These are phyloP conservation scores for Melinaea menophilus DNA, from an alignment of 2,888 invertebrate species.

Conservation along the genomic window DNA sequence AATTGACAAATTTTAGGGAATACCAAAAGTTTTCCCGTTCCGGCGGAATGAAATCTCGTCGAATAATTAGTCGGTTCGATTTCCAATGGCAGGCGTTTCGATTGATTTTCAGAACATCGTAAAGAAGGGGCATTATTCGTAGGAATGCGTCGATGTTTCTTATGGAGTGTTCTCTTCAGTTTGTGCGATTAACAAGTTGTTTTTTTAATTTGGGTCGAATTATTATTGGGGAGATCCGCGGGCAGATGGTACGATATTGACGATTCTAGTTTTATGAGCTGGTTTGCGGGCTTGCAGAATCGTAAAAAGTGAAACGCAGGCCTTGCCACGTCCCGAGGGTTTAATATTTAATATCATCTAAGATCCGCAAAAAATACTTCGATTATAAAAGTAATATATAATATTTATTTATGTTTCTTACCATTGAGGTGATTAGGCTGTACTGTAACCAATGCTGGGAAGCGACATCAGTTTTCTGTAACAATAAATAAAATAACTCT, in stretches of 20 bases:
- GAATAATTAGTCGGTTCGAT: constrained; percentile 59
- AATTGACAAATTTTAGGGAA: constrained; percentile 66
- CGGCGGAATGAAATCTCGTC: constrained; percentile 40
- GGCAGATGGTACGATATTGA: constrained; percentile 71
- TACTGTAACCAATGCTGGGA: constrained; percentile 9
- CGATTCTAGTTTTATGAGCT: constrained; percentile 64
- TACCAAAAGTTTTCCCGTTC: constrained; percentile 47
- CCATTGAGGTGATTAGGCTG: constrained; percentile 22
- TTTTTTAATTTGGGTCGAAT: constrained; percentile 65
- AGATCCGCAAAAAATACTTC: neutral
- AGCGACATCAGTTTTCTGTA: constrained; percentile 32
- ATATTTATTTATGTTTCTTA: constrained; percentile 12
- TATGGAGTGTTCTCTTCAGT: constrained; percentile 57
- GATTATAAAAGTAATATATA: neutral
- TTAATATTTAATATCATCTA: constrained; percentile 20
- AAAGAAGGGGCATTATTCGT: constrained; percentile 53
- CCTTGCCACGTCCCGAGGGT: constrained; percentile 6
- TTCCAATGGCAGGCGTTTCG: constrained; percentile 37
- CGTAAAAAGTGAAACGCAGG: constrained; percentile 22
- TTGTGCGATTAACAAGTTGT: constrained; percentile 49
- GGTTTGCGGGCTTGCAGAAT: constrained; percentile 36
- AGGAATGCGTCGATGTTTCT: constrained; percentile 46
- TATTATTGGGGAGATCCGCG: constrained; percentile 63
- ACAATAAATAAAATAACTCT: constrained; percentile 22
- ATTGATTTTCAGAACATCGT: constrained; percentile 50